Percentiles rank a stretch among this genome's conserved stretches.
phyloP scores from a whole-genome alignment of 2,113 vertebrate genomes.

The Istiophorus platypterus region DNA sequence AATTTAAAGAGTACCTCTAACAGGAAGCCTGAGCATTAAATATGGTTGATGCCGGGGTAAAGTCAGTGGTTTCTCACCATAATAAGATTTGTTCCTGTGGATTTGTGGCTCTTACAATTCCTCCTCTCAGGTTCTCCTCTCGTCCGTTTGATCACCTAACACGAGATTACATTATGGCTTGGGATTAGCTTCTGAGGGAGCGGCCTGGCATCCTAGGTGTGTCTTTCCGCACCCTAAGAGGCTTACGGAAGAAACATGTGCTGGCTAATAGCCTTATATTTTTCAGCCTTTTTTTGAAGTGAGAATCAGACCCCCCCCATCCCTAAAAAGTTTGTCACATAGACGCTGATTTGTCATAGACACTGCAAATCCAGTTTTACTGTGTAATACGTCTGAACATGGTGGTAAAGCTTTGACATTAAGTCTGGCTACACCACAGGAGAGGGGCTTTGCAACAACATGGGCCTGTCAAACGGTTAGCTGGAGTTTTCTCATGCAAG shows the following conservation, averaged over 20 bases:
- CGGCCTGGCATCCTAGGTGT: conserved; percentile 81
- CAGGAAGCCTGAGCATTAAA: conserved; percentile 53
- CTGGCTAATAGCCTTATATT: conserved; percentile 82
- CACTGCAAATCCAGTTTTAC: conserved; percentile 77
- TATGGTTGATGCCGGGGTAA: conserved; percentile 49
- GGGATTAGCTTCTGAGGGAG: conserved; percentile 81
- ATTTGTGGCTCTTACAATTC: conserved; percentile 81
- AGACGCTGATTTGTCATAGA: conserved; percentile 75
- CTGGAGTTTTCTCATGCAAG: conserved; percentile 8
- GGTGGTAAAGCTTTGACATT: conserved; percentile 68
- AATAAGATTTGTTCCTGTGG: conserved; percentile 85
- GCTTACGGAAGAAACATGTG: conserved; percentile 81
- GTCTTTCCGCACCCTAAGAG: conserved; percentile 82
- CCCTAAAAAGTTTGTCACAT: conserved; percentile 72
- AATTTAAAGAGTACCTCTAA: conserved; percentile 63
- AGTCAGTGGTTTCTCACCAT: conserved; percentile 67
- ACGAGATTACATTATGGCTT: conserved; percentile 78
- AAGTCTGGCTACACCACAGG: conserved; percentile 65
- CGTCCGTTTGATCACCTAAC: conserved; percentile 85
- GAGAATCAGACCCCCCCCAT: conserved; percentile 71
- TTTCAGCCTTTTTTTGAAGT: conserved; percentile 54
- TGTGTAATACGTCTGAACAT: conserved; percentile 75
- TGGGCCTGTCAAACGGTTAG: conserved; percentile 57
- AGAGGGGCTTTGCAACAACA: conserved; percentile 70
- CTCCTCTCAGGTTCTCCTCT: conserved; percentile 75